Evolutionary conservation across 2,888 invertebrate genomes (phyloP).

Genomic region (Resseliella maxima): DNA sequence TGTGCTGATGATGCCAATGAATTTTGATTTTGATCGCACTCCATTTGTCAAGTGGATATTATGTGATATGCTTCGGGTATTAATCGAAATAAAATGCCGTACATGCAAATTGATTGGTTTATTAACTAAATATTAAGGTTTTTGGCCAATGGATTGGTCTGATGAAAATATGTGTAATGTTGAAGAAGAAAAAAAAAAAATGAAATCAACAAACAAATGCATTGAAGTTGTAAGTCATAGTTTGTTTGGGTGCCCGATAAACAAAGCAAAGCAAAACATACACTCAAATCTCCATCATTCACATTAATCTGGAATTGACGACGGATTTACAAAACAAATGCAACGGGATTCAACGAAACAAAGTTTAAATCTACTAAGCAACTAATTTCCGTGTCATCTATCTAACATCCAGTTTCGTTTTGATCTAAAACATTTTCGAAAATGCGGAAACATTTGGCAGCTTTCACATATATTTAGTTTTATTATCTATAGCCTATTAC

Average conservation of each 20-base stretch:
- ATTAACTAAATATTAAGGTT: slow-evolving; percentile 19
- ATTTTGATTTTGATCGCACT: slow-evolving; percentile 32
- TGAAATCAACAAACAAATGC: neutral
- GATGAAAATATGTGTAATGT: neutral
- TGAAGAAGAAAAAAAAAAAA: neutral
- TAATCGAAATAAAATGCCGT: slow-evolving; percentile 41
- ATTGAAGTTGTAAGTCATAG: neutral
- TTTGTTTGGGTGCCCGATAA: neutral
- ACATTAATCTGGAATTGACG: neutral
- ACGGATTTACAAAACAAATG: no score
- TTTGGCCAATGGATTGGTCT: neutral
- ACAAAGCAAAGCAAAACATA: no score
- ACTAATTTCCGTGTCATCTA: neutral
- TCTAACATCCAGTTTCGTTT: neutral
- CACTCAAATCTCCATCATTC: neutral
- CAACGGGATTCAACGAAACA: neutral
- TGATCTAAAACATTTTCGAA: neutral
- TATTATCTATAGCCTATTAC: no score
- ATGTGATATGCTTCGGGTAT: neutral
- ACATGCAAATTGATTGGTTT: slow-evolving; percentile 38
- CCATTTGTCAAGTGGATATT: slow-evolving; percentile 50
- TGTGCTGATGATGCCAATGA: neutral
- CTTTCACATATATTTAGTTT: no score
- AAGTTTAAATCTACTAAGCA: neutral
- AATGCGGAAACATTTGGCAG: no score